Conservation (phyloP, 1,140 invertebrate species). For the Ganaspis sp. region DNA sequence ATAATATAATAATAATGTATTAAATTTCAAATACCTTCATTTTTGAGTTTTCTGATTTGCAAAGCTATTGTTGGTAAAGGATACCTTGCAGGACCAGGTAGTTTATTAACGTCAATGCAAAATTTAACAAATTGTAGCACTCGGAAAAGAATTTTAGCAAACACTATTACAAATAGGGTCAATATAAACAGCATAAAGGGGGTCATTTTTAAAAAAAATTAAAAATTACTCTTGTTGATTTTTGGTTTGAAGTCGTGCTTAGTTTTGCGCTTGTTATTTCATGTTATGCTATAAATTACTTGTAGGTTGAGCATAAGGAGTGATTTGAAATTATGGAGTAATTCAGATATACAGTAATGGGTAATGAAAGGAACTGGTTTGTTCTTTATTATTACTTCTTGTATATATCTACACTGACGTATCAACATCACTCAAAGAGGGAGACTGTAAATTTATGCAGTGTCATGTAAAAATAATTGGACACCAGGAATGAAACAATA, state of each 20-base stretch:
- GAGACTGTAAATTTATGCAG: neutral
- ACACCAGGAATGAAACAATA: neutral
- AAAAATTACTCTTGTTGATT: neutral
- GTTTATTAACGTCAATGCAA: slow-evolving; percentile 42
- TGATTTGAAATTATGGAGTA: neutral
- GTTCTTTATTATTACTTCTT: neutral
- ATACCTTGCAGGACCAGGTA: slow-evolving; percentile 40
- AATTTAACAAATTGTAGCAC: slow-evolving; percentile 36
- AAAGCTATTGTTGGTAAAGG: slow-evolving; percentile 50
- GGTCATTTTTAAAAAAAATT: neutral
- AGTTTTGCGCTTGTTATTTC: neutral
- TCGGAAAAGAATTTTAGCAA: slow-evolving; percentile 1
- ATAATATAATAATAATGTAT: no score
- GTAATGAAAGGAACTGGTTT: neutral
- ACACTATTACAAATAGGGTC: neutral
- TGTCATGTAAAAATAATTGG: neutral
- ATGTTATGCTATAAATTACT: neutral
- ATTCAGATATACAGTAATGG: neutral
- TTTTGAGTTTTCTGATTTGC: slow-evolving; percentile 27
- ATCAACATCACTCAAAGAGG: neutral
- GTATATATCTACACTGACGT: neutral
- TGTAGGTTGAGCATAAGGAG: neutral
- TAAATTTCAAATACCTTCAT: slow-evolving; percentile 50
- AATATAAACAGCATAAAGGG: slow-evolving; percentile 27
- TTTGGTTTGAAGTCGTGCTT: neutral